phyloP scores from a whole-genome alignment of 2,113 vertebrate species.

The Corythornis vintsioides region DNA sequence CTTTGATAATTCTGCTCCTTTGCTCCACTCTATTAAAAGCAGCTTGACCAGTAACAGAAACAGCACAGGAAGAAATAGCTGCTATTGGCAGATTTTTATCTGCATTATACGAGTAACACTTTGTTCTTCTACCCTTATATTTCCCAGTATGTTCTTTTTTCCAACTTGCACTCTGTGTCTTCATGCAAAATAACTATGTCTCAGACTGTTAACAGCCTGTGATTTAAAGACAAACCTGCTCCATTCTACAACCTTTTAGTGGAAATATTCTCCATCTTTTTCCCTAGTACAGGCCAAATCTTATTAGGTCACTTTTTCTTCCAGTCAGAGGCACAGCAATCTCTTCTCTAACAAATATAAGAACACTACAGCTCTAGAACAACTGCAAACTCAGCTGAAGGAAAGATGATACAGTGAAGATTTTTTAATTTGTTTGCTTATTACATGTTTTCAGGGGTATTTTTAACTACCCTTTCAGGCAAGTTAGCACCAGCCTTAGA shows the following conservation, averaged over 20 bases:
- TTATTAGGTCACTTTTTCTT: neutral
- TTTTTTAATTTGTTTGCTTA: neutral
- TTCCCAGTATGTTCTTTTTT: neutral
- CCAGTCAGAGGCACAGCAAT: neutral
- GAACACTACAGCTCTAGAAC: neutral
- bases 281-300: neutral
- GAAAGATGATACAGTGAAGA: neutral
- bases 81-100: neutral
- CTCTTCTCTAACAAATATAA: neutral
- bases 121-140: neutral
- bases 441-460: neutral
- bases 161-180: neutral
- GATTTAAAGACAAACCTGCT: neutral
- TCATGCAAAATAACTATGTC: slow-evolving; percentile 8
- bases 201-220: neutral
- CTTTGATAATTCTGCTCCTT: neutral
- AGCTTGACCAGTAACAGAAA: neutral
- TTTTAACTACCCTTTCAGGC: neutral
- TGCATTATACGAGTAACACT: neutral
- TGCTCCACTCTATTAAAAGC: neutral
- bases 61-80: neutral
- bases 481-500: neutral
- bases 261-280: slow-evolving; percentile 17
- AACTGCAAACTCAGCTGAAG: neutral
- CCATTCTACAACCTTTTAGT: neutral